Evolutionary conservation across 2,113 vertebrate genomes (phyloP), one percentile per base, ranked within the genome.

Genomic region (Carettochelys insculpta): DNA sequence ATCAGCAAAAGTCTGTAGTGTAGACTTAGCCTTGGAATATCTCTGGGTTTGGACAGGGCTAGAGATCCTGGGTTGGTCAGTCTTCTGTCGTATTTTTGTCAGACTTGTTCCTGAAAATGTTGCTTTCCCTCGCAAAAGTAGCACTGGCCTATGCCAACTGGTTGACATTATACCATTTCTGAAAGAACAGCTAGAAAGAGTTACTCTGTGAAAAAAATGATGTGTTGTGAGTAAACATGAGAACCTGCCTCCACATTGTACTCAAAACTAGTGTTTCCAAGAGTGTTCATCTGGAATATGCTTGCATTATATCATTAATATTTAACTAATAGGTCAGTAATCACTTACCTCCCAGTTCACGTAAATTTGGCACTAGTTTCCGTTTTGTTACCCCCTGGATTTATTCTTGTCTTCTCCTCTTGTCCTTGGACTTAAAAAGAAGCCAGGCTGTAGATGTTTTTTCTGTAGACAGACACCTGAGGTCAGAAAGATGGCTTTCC

Each of bases 41-140:
- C 6, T 11, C n/a, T 80, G 29, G 11, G 47, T 0, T 76, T 65
- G 17, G 51, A 8, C 11, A 13, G 77, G 52, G 41, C 54, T 61
- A 51, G 12, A 52, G 9, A 8, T 8, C 38, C 0, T 0, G 25
- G 2, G 54, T 3, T 25, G 14, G 50, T 22, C 65, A 52, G 5
- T 3, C 19, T 38, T 11, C 77, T 75, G 50, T 45, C 2, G 58
- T 16, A 8, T 20, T 16, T 47, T 90, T 88, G 34, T 65, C 4
- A 41, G 53, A 11, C 27, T 38, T 17, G 16, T 73, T 91, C 45
- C 68, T 22, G 38, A 43, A 34, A 91, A 54, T 83, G 80, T 56
- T 27, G 48, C 38, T 77, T 27, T 3, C 19, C 80, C 17, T 17
- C 17, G 16, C 7, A 17, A 25, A 41, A 53, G 38, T 4, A 41